Evolutionary conservation across 2,888 invertebrate species (phyloP).

Genomic region (Eutolmus rufibarbis): DNA sequence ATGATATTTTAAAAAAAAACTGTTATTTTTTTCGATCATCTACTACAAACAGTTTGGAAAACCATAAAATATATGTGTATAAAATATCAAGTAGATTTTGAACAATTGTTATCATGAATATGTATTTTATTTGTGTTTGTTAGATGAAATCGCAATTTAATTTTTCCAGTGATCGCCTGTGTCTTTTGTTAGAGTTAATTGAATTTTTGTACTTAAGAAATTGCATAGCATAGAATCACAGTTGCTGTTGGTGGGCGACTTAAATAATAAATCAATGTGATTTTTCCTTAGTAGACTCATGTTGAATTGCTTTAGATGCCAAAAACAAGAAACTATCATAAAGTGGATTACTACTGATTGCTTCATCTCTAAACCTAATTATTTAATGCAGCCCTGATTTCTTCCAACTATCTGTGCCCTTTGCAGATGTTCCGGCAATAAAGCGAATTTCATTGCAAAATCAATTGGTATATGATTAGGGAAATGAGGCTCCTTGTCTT

Average conservation of each 20-base stretch:
- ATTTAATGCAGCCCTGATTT: neutral
- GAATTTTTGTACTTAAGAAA: neutral
- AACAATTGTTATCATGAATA: too few species aligned
- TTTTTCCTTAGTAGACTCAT: neutral
- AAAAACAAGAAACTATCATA: neutral
- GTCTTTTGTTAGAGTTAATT: neutral
- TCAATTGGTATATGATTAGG: slow-evolving; percentile 1
- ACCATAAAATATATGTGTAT: too few species aligned
- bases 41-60: too few species aligned
- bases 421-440: neutral
- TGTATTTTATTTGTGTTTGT: too few species aligned
- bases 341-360: neutral
- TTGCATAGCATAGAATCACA: neutral
- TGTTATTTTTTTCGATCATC: too few species aligned
- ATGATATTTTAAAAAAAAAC: too few species aligned
- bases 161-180: neutral
- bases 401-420: neutral
- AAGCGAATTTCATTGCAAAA: neutral
- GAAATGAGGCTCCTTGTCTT: neutral
- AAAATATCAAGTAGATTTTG: too few species aligned
- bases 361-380: neutral
- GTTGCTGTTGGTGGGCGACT: neutral
- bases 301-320: neutral
- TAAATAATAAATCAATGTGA: neutral
- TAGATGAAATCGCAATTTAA: too few species aligned